Evolutionary conservation across 2,113 vertebrate species (phyloP), one percentile per base, ranked within the genome.

Genomic region (Rhynchomys soricoides): DNA sequence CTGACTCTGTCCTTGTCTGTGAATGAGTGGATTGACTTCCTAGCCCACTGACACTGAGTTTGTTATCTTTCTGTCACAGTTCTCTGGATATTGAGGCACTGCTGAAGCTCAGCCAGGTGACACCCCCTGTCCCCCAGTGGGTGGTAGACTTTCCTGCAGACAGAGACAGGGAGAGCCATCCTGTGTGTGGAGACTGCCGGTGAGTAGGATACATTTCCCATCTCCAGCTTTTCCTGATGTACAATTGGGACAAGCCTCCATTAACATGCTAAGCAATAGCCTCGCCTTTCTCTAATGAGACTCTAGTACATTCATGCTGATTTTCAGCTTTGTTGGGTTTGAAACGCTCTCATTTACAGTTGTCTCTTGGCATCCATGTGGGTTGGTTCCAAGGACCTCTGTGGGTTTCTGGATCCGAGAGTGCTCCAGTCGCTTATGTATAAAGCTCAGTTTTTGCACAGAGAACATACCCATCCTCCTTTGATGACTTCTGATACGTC

Each of bases 181-280:
- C 43, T 31, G 77, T 12, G 37, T 62, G 59, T 17, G 74, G n/a
- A 66, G 70, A 83, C 37, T 71, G 70, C 4, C 0, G 40, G 95
- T 97, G 83, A 98, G 95, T 90, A 17, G 50, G 37, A 22, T 45
- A 59, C 2, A 10, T 12, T 4, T 40, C 0, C 15, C 77, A 43
- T 74, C 37, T 62, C 2, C 0, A 1, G n/a, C 70, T 8, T 29
- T 5, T 19, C 50, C 71, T 3, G 0, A 0, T 0, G 2, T 5
- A 24, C 71, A 3, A 0, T 22, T 52, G 8, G 1, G 0, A 13
- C 13, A 2, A 13, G 2, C 21, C 91, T 40, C 0, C 2, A 79
- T 81, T 40, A 1, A 11, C 1, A 1, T 40, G 52, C 85, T 34
- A 0, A 7, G 0, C 0, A 0, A 26, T 21, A 62, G 3, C 37